A percentile compares a stretch with the other conserved stretches of the same genome.
Conservation (phyloP, 2,113 vertebrate genomes). For the Heterocephalus glaber region DNA sequence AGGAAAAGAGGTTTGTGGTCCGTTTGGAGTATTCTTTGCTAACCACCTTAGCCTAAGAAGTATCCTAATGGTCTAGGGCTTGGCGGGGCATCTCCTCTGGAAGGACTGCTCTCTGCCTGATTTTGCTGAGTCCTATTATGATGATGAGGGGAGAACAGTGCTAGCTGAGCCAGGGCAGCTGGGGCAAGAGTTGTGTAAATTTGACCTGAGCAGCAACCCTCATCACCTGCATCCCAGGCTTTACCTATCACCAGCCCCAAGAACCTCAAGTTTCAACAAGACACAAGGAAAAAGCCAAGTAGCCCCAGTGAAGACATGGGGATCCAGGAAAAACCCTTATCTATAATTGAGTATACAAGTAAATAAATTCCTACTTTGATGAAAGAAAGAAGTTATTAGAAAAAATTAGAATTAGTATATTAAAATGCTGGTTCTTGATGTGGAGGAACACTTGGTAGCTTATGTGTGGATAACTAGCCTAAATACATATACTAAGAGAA, state of each 20-base stretch:
- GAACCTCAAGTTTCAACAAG: slow-evolving; percentile 90
- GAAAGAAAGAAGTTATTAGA: neutral
- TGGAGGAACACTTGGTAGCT: neutral
- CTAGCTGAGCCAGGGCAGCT: slow-evolving; percentile 94
- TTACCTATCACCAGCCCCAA: slow-evolving; percentile 90
- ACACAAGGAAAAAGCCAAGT: slow-evolving; percentile 88
- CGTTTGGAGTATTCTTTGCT: slow-evolving; percentile 95
- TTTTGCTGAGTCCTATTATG: slow-evolving; percentile 95
- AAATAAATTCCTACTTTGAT: slow-evolving; percentile 77
- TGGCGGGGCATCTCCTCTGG: slow-evolving; percentile 95
- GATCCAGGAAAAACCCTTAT: neutral
- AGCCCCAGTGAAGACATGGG: slow-evolving; percentile 51
- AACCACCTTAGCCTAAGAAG: slow-evolving; percentile 95
- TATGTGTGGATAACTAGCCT: neutral
- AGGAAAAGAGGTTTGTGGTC: slow-evolving; percentile 96
- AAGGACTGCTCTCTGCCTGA: slow-evolving; percentile 96
- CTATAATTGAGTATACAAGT: slow-evolving; percentile 75
- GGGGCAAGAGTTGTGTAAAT: slow-evolving; percentile 95
- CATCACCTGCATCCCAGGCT: slow-evolving; percentile 82
- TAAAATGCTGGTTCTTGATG: neutral
- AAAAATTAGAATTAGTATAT: slow-evolving; percentile 32
- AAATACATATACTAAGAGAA: neutral
- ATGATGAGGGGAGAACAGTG: slow-evolving; percentile 93
- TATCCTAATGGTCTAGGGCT: slow-evolving; percentile 95
- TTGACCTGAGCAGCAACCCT: slow-evolving; percentile 90